phyloP scores from a whole-genome alignment of 2,888 invertebrate genomes.

The Thelaira solivaga region DNA sequence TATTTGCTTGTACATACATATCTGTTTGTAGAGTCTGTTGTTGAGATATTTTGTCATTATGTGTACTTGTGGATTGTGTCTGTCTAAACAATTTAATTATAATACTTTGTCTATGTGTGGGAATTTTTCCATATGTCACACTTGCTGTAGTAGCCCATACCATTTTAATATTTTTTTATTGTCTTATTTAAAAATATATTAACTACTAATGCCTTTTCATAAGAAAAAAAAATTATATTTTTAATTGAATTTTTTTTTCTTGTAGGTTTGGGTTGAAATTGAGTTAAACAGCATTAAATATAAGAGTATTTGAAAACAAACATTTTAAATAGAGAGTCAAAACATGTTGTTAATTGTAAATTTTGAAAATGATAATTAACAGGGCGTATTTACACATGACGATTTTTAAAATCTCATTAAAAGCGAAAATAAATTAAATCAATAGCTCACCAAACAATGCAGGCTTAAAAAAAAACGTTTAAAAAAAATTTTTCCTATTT shows the following conservation, averaged over 20 bases:
- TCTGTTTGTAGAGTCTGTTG: background rate
- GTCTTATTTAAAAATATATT: background rate
- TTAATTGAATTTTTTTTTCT: background rate
- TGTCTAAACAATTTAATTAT: slow-evolving; percentile 59
- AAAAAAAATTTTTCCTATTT: background rate
- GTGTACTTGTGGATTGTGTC: slow-evolving; percentile 33
- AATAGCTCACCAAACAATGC: background rate
- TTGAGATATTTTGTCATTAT: slow-evolving; percentile 8
- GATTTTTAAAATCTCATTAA: slow-evolving; percentile 49
- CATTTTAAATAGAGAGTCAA: background rate
- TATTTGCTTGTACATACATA: background rate
- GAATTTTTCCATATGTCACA: slow-evolving; percentile 54
- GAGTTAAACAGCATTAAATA: slow-evolving; percentile 1
- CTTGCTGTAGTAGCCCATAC: slow-evolving; percentile 17
- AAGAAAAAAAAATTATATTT: background rate
- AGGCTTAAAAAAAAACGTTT: background rate
- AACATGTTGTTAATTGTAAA: slow-evolving; percentile 49
- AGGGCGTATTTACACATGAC: slow-evolving; percentile 37
- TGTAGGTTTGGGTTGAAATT: slow-evolving; percentile 30
- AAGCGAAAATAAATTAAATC: slow-evolving; percentile 16
- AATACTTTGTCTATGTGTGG: slow-evolving; percentile 51
- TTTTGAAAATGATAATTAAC: slow-evolving; percentile 52
- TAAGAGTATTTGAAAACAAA: background rate
- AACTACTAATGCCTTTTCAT: background rate
- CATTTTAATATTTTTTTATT: slow-evolving; percentile 15